Conservation (phyloP, 2,113 vertebrate species). For the Trematocara stigmaticum region DNA sequence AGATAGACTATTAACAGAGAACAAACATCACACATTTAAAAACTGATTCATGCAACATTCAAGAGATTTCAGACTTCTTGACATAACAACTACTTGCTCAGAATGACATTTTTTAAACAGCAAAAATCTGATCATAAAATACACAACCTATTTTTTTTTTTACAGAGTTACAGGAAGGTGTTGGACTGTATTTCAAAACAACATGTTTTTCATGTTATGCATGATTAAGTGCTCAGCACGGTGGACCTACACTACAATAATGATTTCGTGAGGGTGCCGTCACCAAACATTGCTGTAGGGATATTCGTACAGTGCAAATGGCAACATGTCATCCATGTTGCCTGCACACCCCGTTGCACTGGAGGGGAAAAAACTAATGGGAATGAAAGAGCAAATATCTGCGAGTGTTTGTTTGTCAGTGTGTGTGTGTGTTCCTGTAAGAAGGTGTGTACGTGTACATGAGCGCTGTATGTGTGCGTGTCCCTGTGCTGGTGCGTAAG, state of each 20-base stretch:
- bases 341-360: conserved; percentile 19
- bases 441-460: conserved; percentile 30
- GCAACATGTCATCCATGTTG: conserved; percentile 20
- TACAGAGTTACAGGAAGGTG: background rate
- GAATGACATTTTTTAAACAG: background rate
- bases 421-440: conserved; percentile 48
- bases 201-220: conserved; percentile 9
- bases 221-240: conserved; percentile 4
- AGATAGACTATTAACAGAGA: background rate
- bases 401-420: conserved; percentile 63
- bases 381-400: conserved; percentile 64
- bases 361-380: conserved; percentile 59
- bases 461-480: conserved; percentile 30
- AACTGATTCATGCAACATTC: conserved; percentile 17
- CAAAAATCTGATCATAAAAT: background rate
- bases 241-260: background rate
- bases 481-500: conserved; percentile 56
- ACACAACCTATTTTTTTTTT: background rate
- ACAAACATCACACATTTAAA: background rate
- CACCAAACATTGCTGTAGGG: conserved; percentile 26
- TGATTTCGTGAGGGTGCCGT: background rate
- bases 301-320: conserved; percentile 38
- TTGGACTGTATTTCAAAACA: background rate
- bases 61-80: conserved; percentile 13
- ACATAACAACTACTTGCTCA: conserved; percentile 8